Evolutionary conservation across 2,888 invertebrate species (phyloP), one percentile per base, ranked within the genome.

Genomic region (Synanthedon vespiformis): DNA sequence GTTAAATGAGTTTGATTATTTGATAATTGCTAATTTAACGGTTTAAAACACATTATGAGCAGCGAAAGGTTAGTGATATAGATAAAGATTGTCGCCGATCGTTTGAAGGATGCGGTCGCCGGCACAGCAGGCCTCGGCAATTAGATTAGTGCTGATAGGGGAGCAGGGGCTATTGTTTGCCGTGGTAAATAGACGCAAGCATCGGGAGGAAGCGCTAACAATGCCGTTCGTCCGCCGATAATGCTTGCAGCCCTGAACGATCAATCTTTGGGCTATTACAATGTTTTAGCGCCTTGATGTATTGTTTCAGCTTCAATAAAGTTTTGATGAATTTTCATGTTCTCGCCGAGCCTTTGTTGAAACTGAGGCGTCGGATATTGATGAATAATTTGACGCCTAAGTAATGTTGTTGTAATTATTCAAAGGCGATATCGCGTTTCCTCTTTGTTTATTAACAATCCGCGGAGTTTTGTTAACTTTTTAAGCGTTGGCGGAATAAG

Each of bases 301-400:
- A 86, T 86, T 86, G 86, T 86, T 85, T 83, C 77, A 77, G 82
- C 79, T 74, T 83, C 80, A 84, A 85, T 84, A 82, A 86, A 85
- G 83, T 87, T 86, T 84, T 85, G 86, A 86, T 86, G 80, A 83
- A 87, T 84, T 80, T 84, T 81, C 78, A 73, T 78, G 77, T 79
- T 79, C 73, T 74, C 73, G 67, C 67, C 69, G 69, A 68, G 70
- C 76, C 75, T 77, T 85, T 84, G 80, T 81, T 76, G 64, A 70
- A 75, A 78, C 74, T 74, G 71, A 79, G 73, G 76, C 77, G 73
- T 74, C 67, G 55, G 54, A 77, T 82, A 82, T 84, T 84, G 80
- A 82, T 80, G 77, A 82, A 80, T 80, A 80, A 82, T 80, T 81
- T 79, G 79, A 77, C 71, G 72, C 70, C 64, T 73, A 74, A 75